These are phyloP conservation scores for Equus przewalskii DNA, from an alignment of 2,113 vertebrate species.

Conservation along the genomic window DNA sequence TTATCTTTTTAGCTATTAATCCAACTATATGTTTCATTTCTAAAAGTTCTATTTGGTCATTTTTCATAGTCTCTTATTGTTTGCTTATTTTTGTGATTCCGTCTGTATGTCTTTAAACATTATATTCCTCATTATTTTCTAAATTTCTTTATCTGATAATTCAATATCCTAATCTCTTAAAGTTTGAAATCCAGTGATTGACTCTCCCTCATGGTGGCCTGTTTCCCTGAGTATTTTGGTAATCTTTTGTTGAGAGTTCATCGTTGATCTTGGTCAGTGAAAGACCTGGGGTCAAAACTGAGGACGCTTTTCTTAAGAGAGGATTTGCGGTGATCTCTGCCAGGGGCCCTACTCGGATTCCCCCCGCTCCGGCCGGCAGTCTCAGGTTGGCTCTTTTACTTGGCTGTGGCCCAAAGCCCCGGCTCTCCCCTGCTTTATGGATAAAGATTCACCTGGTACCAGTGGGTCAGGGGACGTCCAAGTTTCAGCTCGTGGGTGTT, in stretches of 20 bases:
- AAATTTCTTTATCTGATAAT: background rate
- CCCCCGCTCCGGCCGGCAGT: background rate
- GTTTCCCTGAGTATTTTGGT: background rate
- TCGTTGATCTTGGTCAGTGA: background rate
- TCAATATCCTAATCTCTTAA: background rate
- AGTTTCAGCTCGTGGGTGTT: background rate
- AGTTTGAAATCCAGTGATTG: background rate
- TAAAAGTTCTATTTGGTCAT: background rate
- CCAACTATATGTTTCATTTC: background rate
- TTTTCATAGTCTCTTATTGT: background rate
- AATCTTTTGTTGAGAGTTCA: background rate
- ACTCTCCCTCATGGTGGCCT: background rate
- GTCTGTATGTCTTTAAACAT: background rate
- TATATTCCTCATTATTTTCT: background rate
- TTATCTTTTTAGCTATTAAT: background rate
- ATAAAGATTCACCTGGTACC: background rate
- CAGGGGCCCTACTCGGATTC: background rate
- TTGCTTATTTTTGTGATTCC: background rate
- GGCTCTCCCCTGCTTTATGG: background rate
- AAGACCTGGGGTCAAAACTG: background rate
- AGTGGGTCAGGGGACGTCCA: background rate
- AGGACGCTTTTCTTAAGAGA: background rate
- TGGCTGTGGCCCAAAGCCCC: background rate
- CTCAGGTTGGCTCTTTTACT: background rate
- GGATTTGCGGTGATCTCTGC: background rate